These are phyloP conservation scores for Elephantulus edwardii DNA, from an alignment of 2,113 vertebrate genomes.

Conservation along the genomic window DNA sequence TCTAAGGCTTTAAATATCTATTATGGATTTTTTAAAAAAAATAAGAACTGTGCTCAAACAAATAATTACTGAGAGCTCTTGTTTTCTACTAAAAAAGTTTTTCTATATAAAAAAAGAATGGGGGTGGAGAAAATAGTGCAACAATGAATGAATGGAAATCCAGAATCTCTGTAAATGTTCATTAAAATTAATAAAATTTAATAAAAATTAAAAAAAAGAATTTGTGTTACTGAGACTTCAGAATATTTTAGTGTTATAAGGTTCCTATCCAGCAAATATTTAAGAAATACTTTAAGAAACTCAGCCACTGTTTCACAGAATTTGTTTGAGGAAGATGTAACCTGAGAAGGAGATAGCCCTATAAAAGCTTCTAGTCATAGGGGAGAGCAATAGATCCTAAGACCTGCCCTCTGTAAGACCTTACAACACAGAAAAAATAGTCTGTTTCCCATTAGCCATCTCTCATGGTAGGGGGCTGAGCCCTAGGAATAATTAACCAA, in stretches of 20 bases:
- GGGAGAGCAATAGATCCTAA: neutral
- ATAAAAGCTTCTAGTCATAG: neutral
- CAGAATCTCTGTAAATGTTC: too few relatives aligned
- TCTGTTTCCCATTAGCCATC: slow-evolving; percentile 46
- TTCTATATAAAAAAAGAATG: slow-evolving; percentile 4
- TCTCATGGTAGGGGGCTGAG: neutral
- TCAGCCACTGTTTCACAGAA: neutral
- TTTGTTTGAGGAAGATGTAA: neutral
- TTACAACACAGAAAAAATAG: neutral
- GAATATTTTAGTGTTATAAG: neutral
- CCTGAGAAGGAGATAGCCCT: neutral
- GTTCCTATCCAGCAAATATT: neutral
- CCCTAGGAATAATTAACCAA: neutral
- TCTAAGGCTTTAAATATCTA: neutral
- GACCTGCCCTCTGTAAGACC: neutral
- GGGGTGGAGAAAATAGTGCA: too few relatives aligned
- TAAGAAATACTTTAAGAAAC: neutral
- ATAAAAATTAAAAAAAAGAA: too few relatives aligned
- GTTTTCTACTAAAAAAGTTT: neutral
- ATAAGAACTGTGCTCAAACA: neutral
- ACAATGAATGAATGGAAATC: too few relatives aligned
- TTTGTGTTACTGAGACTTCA: neutral
- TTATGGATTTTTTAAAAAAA: neutral
- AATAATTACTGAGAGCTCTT: neutral
- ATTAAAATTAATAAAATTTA: too few relatives aligned